Evolutionary conservation across 2,888 invertebrate genomes (phyloP).

Genomic region (Caenorhabditis doughertyi): DNA sequence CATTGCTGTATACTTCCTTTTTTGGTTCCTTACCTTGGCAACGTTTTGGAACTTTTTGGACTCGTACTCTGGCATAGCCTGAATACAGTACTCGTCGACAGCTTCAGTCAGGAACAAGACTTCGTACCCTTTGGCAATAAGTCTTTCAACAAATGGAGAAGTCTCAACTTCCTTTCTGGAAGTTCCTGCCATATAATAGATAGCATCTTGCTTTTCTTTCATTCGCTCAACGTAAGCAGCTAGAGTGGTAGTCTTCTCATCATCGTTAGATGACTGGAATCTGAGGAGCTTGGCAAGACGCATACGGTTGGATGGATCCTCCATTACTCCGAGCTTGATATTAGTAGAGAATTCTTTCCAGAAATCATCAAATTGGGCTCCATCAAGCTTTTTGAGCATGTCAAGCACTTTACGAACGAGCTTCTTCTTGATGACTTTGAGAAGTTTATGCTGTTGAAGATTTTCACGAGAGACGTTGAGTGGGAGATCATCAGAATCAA

Average conservation of each 20-base stretch:
- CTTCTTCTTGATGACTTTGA: slow-evolving; percentile 99
- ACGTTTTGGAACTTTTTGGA: slow-evolving; percentile 99
- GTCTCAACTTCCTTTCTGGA: slow-evolving; percentile 88
- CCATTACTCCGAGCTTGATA: slow-evolving; percentile 96
- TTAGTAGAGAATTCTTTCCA: slow-evolving; percentile 99
- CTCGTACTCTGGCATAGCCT: slow-evolving; percentile 96
- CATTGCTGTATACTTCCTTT: too few relatives aligned
- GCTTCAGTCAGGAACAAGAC: slow-evolving; percentile 93
- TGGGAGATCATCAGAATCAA: slow-evolving; percentile 98
- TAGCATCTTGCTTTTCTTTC: slow-evolving; percentile 94
- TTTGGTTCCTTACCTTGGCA: slow-evolving; percentile 90
- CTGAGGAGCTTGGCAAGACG: slow-evolving; percentile 91
- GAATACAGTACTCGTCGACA: slow-evolving; percentile 97
- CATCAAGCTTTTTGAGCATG: slow-evolving; percentile 95
- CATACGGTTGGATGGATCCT: slow-evolving; percentile 96
- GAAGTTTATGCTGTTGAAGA: slow-evolving; percentile 97
- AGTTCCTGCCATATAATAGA: slow-evolving; percentile 96
- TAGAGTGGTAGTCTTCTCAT: slow-evolving; percentile 87
- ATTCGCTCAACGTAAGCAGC: slow-evolving; percentile 94
- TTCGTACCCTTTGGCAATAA: slow-evolving; percentile 95
- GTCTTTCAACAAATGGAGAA: slow-evolving; percentile 96
- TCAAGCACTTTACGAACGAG: slow-evolving; percentile 90
- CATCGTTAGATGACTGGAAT: slow-evolving; percentile 86
- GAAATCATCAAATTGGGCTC: slow-evolving; percentile 93
- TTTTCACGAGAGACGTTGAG: slow-evolving; percentile 98